Evolutionary conservation across 2,888 invertebrate species (phyloP).

Genomic region (Leptopilina myrica): DNA sequence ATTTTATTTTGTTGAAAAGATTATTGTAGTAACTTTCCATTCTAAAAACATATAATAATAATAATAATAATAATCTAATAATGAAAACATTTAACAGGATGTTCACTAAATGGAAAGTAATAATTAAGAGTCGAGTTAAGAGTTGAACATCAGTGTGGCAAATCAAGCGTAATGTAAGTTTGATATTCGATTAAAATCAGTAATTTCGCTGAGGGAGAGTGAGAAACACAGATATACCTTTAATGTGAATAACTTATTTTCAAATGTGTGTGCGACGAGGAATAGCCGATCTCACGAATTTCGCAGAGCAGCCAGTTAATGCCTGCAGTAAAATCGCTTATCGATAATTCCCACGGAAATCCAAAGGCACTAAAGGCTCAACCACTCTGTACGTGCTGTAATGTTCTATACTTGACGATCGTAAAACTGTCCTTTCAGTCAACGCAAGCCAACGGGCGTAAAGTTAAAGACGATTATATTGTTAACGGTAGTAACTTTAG

Average conservation of each 20-base stretch:
- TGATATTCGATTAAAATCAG: constrained; percentile 36
- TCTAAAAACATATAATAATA: no score
- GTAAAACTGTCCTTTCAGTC: constrained; percentile 36
- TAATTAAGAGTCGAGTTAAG: background rate
- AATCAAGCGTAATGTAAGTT: constrained; percentile 28
- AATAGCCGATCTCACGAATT: constrained; percentile 32
- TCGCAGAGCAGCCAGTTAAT: constrained; percentile 31
- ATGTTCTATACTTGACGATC: constrained; percentile 30
- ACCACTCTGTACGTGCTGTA: constrained; percentile 24
- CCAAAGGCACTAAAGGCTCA: constrained; percentile 29
- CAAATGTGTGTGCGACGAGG: constrained; percentile 5
- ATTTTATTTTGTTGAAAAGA: no score
- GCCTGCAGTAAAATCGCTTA: constrained; percentile 36
- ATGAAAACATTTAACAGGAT: background rate
- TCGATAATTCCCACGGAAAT: constrained; percentile 36
- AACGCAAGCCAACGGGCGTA: constrained; percentile 1
- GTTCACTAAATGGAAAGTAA: background rate
- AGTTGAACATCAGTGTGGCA: background rate
- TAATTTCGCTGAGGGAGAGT: background rate
- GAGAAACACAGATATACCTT: constrained; percentile 5
- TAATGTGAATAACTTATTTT: constrained; percentile 38
- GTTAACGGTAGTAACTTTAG: constrained; percentile 7
- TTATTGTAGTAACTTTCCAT: no score
- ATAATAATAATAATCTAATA: no score
- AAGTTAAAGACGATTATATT: constrained; percentile 29